These are phyloP conservation scores for Bombus difficillimus DNA, from an alignment of 1,140 invertebrate genomes.

Conservation along the genomic window DNA sequence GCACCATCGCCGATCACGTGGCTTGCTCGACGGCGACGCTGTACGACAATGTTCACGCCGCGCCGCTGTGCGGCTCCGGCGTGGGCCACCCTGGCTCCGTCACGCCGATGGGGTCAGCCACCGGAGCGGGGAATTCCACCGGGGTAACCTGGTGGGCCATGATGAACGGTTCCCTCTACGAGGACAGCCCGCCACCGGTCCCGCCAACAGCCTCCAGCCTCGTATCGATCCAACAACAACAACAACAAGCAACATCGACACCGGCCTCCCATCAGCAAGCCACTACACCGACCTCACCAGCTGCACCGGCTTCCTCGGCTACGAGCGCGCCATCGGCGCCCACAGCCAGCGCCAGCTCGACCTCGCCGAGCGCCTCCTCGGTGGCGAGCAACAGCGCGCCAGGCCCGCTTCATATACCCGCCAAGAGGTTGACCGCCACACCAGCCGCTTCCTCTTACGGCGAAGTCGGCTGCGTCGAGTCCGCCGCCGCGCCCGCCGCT, in stretches of 20 bases:
- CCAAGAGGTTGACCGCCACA: constrained; percentile 87
- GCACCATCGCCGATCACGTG: constrained; percentile 90
- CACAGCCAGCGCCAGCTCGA: constrained; percentile 85
- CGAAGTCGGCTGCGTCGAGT: constrained; percentile 85
- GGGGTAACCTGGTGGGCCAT: constrained; percentile 92
- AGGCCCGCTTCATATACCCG: constrained; percentile 91
- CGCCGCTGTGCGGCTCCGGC: constrained; percentile 87
- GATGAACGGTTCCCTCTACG: constrained; percentile 91
- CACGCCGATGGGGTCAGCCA: constrained; percentile 89
- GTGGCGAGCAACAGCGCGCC: constrained; percentile 85
- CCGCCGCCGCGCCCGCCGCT: constrained; percentile 71
- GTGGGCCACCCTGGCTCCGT: constrained; percentile 86
- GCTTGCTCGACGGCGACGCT: constrained; percentile 90
- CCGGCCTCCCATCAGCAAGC: constrained; percentile 81
- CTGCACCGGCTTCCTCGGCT: constrained; percentile 80
- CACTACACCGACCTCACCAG: constrained; percentile 82
- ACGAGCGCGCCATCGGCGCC: constrained; percentile 83
- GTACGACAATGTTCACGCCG: constrained; percentile 89
- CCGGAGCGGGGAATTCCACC: constrained; percentile 89
- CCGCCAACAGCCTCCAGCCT: constrained; percentile 82
- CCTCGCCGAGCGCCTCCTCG: constrained; percentile 87
- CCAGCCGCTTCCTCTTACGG: constrained; percentile 82
- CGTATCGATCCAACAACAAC: constrained; percentile 80
- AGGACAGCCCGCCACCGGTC: constrained; percentile 88
- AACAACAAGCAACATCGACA: constrained; percentile 76